Conservation (phyloP, 1,140 invertebrate species). For the Agrypnia vestita region DNA sequence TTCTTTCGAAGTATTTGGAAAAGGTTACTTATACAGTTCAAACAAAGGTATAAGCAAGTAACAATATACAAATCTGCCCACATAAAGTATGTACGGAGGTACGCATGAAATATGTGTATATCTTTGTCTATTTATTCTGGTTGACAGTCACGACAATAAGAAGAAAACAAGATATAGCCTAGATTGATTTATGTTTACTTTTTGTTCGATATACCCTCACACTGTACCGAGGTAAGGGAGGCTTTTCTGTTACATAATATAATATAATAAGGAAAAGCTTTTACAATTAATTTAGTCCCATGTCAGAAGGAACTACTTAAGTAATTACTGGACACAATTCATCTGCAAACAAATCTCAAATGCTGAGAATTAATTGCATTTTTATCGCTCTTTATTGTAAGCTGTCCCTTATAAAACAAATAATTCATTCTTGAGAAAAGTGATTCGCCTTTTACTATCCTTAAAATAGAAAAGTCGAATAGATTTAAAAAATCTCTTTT, state of each 20-base stretch:
- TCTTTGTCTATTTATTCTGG: slow-evolving; percentile 52
- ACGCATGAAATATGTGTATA: neutral
- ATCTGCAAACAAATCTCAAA: neutral
- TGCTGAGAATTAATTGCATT: too few species aligned
- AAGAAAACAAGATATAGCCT: slow-evolving; percentile 52
- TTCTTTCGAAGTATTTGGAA: too few species aligned
- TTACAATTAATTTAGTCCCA: neutral
- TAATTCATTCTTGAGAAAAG: too few species aligned
- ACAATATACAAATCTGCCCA: neutral
- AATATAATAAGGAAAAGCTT: neutral
- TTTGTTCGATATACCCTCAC: neutral
- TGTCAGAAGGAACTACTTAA: neutral
- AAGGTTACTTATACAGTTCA: too few species aligned
- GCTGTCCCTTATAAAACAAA: too few species aligned
- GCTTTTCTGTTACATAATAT: neutral
- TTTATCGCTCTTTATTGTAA: too few species aligned
- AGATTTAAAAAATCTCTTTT: too few species aligned
- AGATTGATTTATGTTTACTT: slow-evolving; percentile 4
- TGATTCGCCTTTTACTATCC: too few species aligned
- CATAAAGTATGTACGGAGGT: neutral
- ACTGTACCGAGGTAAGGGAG: neutral
- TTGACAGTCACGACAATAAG: slow-evolving; percentile 56
- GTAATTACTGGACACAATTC: neutral
- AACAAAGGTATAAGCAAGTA: too few species aligned
- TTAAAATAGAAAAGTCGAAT: too few species aligned